phyloP scores from a whole-genome alignment of 2,888 invertebrate species.

The Hypomecis atomaria region DNA sequence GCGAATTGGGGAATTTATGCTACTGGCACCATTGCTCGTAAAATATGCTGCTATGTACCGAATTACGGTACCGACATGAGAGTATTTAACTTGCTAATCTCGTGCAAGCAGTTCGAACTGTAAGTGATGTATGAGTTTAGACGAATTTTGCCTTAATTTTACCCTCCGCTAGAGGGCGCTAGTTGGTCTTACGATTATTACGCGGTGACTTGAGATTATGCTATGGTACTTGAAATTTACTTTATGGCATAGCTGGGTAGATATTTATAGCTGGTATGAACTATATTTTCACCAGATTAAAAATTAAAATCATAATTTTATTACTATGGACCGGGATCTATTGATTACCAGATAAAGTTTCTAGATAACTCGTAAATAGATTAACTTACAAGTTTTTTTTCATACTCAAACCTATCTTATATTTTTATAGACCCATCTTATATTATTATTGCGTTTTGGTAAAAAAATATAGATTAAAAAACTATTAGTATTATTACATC shows the following conservation, averaged over 20 bases:
- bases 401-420: too few relatives aligned
- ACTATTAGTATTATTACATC: too few relatives aligned
- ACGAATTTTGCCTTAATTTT: constrained; percentile 17
- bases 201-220: neutral
- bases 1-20: too few relatives aligned
- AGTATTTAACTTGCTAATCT: constrained; percentile 40
- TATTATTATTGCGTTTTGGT: too few relatives aligned
- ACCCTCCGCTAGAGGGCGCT: neutral
- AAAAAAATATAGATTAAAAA: too few relatives aligned
- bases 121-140: constrained; percentile 20
- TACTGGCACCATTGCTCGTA: constrained; percentile 39
- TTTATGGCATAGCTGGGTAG: neutral
- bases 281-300: too few relatives aligned
- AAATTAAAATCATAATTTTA: neutral
- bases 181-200: neutral
- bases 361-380: too few relatives aligned
- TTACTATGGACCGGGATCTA: too few relatives aligned
- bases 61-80: constrained; percentile 32
- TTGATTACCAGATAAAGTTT: too few relatives aligned
- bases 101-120: constrained; percentile 33
- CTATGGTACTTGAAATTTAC: neutral
- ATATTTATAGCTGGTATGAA: neutral
- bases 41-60: constrained; percentile 45
- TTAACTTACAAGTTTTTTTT: too few relatives aligned
- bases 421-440: too few relatives aligned